Evolutionary conservation across 2,113 vertebrate genomes (phyloP).

Genomic region (Tupaia chinensis): DNA sequence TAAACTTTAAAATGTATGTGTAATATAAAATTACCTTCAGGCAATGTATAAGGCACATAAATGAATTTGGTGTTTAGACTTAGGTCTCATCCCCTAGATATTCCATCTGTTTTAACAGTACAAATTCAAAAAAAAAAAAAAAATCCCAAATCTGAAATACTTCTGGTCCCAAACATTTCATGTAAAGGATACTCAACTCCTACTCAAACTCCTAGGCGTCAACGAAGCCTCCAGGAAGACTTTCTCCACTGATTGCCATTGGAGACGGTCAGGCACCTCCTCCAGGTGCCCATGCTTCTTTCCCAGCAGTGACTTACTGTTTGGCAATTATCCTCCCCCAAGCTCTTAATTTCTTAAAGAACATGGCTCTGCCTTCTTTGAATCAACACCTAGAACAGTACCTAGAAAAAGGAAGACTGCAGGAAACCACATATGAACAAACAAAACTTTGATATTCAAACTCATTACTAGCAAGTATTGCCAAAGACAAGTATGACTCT

Average conservation of each 20-base stretch:
- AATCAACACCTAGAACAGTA: conserved; percentile 55
- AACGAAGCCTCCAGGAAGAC: background rate
- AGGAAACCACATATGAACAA: conserved; percentile 67
- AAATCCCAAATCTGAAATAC: too few species aligned
- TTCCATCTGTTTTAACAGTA: too few species aligned
- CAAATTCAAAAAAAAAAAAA: too few species aligned
- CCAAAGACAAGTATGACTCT: conserved; percentile 66
- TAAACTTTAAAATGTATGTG: too few species aligned
- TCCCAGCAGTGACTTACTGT: background rate
- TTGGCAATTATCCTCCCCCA: background rate
- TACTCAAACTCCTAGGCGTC: background rate
- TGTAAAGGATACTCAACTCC: background rate
- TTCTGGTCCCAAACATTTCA: too few species aligned
- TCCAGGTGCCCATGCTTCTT: rapidly evolving
- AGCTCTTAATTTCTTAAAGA: background rate
- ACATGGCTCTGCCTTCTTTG: background rate
- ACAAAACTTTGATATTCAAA: conserved; percentile 78
- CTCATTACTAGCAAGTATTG: conserved; percentile 49
- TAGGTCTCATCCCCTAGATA: too few species aligned
- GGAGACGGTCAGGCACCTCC: background rate
- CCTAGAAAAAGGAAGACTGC: conserved; percentile 58
- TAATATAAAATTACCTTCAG: too few species aligned
- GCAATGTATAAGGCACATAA: too few species aligned
- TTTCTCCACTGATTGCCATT: rapidly evolving
- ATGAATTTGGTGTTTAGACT: too few species aligned